phyloP scores from a whole-genome alignment of 2,113 vertebrate genomes.

The Panthera leo region DNA sequence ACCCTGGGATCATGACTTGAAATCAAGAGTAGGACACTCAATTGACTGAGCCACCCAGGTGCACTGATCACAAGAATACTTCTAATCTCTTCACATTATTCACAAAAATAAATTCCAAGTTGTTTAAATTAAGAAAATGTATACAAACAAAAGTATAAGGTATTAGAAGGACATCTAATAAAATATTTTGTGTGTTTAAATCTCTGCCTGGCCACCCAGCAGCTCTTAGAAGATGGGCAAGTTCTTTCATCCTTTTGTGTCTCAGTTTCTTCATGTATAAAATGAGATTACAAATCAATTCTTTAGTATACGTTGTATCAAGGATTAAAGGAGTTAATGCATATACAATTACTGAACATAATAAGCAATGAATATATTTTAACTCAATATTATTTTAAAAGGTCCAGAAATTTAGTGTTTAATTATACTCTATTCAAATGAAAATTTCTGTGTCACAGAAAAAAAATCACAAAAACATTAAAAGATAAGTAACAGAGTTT shows the following conservation, averaged over 20 bases:
- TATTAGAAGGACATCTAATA: background rate
- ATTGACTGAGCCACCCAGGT: too few relatives aligned
- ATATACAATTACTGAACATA: background rate
- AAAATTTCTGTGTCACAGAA: background rate
- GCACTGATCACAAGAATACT: background rate
- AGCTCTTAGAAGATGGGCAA: background rate
- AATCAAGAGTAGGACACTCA: too few relatives aligned
- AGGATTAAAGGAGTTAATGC: background rate
- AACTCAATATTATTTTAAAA: background rate
- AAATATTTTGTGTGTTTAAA: background rate
- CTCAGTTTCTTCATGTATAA: background rate
- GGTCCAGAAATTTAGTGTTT: background rate
- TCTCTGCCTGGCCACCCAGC: background rate
- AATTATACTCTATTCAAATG: background rate
- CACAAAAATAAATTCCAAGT: background rate
- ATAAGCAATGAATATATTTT: background rate
- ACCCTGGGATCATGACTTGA: too few relatives aligned
- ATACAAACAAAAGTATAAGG: background rate
- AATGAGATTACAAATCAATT: background rate
- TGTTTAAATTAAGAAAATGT: background rate
- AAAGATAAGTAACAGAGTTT: background rate
- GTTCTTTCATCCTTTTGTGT: background rate
- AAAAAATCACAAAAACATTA: background rate
- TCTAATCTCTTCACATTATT: background rate
- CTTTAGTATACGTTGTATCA: background rate